Percentiles rank a stretch among this genome's conserved stretches.
Conservation (phyloP, 2,797 vertebrate genomes). For the Gadopsis marmoratus region DNA sequence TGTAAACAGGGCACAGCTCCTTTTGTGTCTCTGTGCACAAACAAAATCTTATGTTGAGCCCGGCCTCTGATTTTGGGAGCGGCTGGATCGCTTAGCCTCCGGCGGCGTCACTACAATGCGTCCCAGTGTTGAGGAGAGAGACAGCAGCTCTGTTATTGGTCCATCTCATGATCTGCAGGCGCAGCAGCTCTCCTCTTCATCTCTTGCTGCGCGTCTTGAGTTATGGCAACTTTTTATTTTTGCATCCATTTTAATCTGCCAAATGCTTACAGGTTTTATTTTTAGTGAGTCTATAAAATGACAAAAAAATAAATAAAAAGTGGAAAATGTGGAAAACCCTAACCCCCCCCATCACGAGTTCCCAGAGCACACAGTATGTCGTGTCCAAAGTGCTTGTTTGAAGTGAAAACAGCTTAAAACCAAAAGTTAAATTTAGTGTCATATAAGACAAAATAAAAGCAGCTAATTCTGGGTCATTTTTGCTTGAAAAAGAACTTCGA, state of each 20-base stretch:
- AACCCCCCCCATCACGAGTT: neutral
- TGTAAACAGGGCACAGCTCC: neutral
- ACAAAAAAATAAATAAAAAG: no score
- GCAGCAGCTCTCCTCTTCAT: no score
- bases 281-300: neutral
- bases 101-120: conserved; percentile 21
- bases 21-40: no score
- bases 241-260: neutral
- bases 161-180: conserved; percentile 58
- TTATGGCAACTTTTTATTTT: neutral
- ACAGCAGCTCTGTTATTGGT: conserved; percentile 41
- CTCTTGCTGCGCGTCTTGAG: neutral
- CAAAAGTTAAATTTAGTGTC: neutral
- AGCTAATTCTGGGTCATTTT: neutral
- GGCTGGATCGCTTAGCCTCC: neutral
- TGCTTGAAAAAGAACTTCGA: no score
- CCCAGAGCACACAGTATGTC: no score
- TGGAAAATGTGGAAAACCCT: neutral
- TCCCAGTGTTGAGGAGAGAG: conserved; percentile 43
- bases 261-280: neutral
- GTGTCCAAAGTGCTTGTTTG: neutral
- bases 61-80: neutral
- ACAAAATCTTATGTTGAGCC: no score
- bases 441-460: neutral
- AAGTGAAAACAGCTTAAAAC: neutral